Evolutionary conservation across 2,113 vertebrate genomes (phyloP).

Genomic region (Hiodon tergisus): DNA sequence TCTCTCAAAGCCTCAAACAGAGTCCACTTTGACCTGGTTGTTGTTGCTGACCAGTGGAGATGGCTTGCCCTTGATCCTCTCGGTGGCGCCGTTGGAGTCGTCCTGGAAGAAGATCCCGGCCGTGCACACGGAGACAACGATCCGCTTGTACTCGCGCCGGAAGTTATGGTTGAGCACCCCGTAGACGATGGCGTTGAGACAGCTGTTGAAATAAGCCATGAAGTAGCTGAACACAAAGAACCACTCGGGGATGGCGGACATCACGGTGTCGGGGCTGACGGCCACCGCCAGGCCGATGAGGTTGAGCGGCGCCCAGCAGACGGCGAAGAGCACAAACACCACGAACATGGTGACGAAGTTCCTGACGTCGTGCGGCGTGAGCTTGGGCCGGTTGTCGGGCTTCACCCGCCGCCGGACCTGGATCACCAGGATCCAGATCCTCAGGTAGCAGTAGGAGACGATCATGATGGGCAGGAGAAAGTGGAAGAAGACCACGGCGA

Average conservation of each 20-base stretch:
- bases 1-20: conserved; percentile 63
- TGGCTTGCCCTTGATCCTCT: conserved; percentile 81
- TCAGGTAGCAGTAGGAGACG: conserved; percentile 89
- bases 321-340: too few relatives aligned
- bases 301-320: conserved; percentile 81
- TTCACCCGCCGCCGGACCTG: conserved; percentile 83
- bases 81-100: conserved; percentile 78
- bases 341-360: conserved; percentile 83
- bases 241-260: conserved; percentile 88
- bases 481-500: conserved; percentile 91
- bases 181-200: conserved; percentile 95
- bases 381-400: conserved; percentile 74
- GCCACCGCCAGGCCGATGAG: conserved; percentile 88
- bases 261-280: conserved; percentile 67
- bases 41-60: conserved; percentile 82
- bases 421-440: conserved; percentile 92
- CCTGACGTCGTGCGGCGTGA: conserved; percentile 84
- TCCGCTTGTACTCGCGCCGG: conserved; percentile 87
- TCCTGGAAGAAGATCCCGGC: conserved; percentile 77
- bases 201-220: conserved; percentile 98
- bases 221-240: conserved; percentile 94
- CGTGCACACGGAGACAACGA: conserved; percentile 80
- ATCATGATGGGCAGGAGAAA: conserved; percentile 86
- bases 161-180: conserved; percentile 96
- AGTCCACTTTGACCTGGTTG: conserved; percentile 87